Evolutionary conservation across 2,888 invertebrate genomes (phyloP).

Genomic region (Alloplasta piceator): DNA sequence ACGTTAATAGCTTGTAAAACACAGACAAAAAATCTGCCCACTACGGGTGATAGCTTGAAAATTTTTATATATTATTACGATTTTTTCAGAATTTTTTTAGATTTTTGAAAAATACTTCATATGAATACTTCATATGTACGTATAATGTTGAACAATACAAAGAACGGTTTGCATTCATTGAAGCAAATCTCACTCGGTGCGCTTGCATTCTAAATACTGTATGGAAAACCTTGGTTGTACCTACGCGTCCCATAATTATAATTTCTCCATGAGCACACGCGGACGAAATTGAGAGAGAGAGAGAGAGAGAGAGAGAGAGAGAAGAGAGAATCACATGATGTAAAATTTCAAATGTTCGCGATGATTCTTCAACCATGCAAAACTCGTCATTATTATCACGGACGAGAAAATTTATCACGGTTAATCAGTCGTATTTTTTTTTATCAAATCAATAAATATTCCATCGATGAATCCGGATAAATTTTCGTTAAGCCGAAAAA

Average conservation of each 20-base stretch:
- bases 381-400: constrained; percentile 24
- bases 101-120: too few species aligned
- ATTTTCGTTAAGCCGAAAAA: too few species aligned
- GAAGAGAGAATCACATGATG: neutral
- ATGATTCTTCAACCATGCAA: constrained; percentile 16
- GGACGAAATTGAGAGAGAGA: neutral
- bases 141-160: constrained; percentile 46
- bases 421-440: constrained; percentile 19
- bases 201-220: constrained; percentile 50
- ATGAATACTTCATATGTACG: neutral
- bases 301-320: neutral
- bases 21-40: too few species aligned
- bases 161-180: constrained; percentile 61
- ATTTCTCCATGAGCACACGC: constrained; percentile 33
- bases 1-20: too few species aligned
- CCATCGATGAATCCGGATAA: too few species aligned
- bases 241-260: constrained; percentile 50
- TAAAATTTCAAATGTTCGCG: constrained; percentile 31
- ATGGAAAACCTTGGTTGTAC: constrained; percentile 42
- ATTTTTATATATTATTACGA: too few species aligned
- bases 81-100: too few species aligned
- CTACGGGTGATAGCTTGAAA: too few species aligned
- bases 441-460: neutral
- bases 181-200: constrained; percentile 39
- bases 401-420: constrained; percentile 20